Evolutionary conservation across 2,797 vertebrate genomes (phyloP), one percentile per base, ranked within the genome.

Genomic region (Poeciliopsis paucimaculata): DNA sequence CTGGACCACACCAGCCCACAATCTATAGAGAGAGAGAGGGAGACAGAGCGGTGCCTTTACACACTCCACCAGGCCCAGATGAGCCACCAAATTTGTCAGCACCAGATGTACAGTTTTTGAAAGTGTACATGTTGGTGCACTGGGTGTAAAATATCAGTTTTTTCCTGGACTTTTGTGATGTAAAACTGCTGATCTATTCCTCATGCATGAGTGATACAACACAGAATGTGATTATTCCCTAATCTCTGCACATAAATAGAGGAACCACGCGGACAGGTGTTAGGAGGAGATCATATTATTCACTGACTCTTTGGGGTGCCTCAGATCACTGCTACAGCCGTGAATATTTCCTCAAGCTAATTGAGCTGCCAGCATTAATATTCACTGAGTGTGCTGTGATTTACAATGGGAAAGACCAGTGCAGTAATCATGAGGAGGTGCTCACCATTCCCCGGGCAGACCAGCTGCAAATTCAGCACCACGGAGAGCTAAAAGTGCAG

Each of bases 281-380:
- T 86, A 84, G 80, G 60, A 85, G 78, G 78, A 51, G 85, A 87
- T 91, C 84, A 84, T 85, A 89, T 91, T 91, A 90, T 89, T 88
- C 84, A 86, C 78, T 83, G 84, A 87, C 88, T 91, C 85, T 91
- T 91, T 89, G 82, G 87, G 85, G 79, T 85, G 86, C 79, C 88
- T 86, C 79, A 75, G 76, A 90, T 85, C 81, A 85, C 86, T 77
- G 83, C 49, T 80, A 89, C 77, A 83, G 64, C 74, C 68, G 78
- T 89, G 87, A 91, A 92, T 92, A 94, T 90, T 88, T 93, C 89
- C 87, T 92, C 83, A 75, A 90, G 81, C 86, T 91, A 91, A 93
- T 91, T 83, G 45, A 88, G 77, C 83, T 85, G 85, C 82, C 79
- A 77, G 57, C 89, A 90, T 94, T 90, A 93, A 94, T 91, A 92